Evolutionary conservation across 1,140 invertebrate species (phyloP).

Genomic region (Megathymus violae): DNA sequence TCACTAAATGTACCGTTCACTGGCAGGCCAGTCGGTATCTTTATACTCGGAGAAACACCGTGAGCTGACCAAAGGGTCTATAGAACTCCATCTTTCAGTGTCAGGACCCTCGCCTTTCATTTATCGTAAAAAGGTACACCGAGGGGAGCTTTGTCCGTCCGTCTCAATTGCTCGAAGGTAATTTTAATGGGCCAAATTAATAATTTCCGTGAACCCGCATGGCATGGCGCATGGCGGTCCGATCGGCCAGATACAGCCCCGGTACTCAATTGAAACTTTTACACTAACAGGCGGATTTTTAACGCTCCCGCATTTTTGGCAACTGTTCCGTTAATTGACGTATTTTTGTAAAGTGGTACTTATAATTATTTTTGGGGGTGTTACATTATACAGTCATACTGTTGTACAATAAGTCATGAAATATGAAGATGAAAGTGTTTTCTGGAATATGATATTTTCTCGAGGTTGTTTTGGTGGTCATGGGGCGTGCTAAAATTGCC

Average conservation of each 20-base stretch:
- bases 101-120: conserved; percentile 31
- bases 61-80: conserved; percentile 21
- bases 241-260: conserved; percentile 8
- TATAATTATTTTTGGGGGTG: neutral
- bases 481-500: too few species aligned
- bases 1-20: neutral
- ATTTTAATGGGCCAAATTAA: conserved; percentile 47
- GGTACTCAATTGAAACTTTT: conserved; percentile 40
- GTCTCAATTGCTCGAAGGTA: conserved; percentile 33
- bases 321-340: neutral
- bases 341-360: neutral
- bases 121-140: conserved; percentile 32
- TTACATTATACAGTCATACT: conserved; percentile 22
- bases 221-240: conserved; percentile 23
- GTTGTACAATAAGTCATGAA: too few species aligned
- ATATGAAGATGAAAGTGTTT: too few species aligned
- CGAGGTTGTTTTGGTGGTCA: too few species aligned
- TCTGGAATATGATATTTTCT: too few species aligned
- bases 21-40: conserved; percentile 5
- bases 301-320: conserved; percentile 16
- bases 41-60: conserved; percentile 18
- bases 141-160: conserved; percentile 28
- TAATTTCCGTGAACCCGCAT: conserved; percentile 43
- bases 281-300: conserved; percentile 37
- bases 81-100: conserved; percentile 28